A percentile compares a stretch with the other conserved stretches of the same genome.
These are phyloP conservation scores for Harpalus rufipes DNA, from an alignment of 2,888 invertebrate species.

Conservation along the genomic window DNA sequence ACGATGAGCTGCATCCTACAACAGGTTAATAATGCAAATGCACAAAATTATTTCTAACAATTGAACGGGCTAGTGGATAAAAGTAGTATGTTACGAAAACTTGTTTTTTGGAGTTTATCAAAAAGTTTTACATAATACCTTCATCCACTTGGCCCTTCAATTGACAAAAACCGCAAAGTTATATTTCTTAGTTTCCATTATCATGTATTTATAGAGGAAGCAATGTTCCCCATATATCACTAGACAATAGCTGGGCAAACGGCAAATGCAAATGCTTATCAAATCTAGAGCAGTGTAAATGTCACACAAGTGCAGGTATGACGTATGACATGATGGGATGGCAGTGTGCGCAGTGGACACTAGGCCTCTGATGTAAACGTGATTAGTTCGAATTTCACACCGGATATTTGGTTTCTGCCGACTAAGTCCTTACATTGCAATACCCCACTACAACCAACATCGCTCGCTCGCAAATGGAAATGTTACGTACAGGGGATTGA, in stretches of 20 bases:
- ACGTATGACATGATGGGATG: constrained; percentile 19
- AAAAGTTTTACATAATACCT: too few relatives aligned
- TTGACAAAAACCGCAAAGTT: too few relatives aligned
- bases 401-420: constrained; percentile 39
- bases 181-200: neutral
- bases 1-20: too few relatives aligned
- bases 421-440: constrained; percentile 6
- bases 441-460: neutral
- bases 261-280: constrained; percentile 5
- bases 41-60: too few relatives aligned
- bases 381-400: constrained; percentile 42
- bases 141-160: too few relatives aligned
- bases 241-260: neutral
- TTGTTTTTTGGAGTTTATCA: too few relatives aligned
- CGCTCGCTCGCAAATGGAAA: neutral
- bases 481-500: neutral
- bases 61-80: too few relatives aligned
- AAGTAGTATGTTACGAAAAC: too few relatives aligned
- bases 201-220: neutral
- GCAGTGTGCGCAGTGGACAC: constrained; percentile 5
- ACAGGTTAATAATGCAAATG: too few relatives aligned
- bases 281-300: constrained; percentile 8
- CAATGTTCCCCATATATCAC: neutral
- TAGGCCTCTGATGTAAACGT: neutral
- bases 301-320: constrained; percentile 22